phyloP scores from a whole-genome alignment of 1,140 invertebrate species.

The Hermetia illucens region DNA sequence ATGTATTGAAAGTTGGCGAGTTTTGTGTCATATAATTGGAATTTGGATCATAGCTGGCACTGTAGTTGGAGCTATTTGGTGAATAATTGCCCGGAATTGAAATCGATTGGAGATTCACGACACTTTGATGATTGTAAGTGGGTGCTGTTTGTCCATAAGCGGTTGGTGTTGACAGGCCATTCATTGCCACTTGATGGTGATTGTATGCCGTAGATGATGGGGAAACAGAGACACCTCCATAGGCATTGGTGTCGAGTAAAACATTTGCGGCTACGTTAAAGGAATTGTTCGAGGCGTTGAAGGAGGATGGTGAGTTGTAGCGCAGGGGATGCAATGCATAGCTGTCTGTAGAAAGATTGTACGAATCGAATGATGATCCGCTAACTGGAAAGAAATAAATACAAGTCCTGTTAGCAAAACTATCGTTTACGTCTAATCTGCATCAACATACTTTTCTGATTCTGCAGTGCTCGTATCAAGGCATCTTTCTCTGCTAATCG shows the following conservation, averaged over 20 bases:
- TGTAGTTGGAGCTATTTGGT: conserved; percentile 4
- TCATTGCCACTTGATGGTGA: not conserved
- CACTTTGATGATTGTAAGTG: conserved; percentile 3
- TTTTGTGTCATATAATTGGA: conserved; percentile 1
- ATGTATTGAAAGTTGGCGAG: conserved; percentile 1
- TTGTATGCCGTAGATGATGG: too few species aligned
- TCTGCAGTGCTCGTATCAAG: conserved; percentile 3
- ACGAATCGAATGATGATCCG: conserved; percentile 7
- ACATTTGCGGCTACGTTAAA: conserved; percentile 3
- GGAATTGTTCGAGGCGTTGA: conserved; percentile 5
- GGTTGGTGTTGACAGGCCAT: not conserved
- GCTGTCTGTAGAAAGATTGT: conserved; percentile 1
- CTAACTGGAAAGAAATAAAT: conserved; percentile 2
- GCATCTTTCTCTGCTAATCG: conserved; percentile 7
- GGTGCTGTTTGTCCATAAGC: not conserved
- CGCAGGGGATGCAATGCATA: conserved; percentile 1
- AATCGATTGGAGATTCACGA: conserved; percentile 4
- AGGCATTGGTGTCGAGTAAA: not conserved
- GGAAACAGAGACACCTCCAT: not conserved
- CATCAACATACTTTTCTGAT: conserved; percentile 8
- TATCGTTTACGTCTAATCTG: not conserved
- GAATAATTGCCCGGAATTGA: conserved; percentile 2
- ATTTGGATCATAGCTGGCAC: conserved; percentile 2
- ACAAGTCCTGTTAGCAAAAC: not conserved
- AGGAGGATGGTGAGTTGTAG: conserved; percentile 4